Evolutionary conservation across 35 echinoderm and acorn worm genomes (phyloP).

Genomic region (Apostichopus californicus): DNA sequence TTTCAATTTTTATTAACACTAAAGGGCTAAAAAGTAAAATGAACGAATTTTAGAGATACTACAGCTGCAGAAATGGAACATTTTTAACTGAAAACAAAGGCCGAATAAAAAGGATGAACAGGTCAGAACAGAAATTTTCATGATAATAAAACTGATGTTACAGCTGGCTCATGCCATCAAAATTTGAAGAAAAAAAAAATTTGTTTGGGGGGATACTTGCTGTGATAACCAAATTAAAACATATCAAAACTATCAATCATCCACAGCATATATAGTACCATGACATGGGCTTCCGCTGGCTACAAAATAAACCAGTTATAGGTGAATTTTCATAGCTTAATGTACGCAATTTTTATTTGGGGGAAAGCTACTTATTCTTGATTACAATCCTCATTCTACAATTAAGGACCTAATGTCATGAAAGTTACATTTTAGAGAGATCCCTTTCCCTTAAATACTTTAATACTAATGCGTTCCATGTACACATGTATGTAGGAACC

Average conservation of each 20-base stretch:
- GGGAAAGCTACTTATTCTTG: neutral
- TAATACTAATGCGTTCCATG: too few species aligned
- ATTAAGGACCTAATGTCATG: neutral
- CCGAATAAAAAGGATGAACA: too few species aligned
- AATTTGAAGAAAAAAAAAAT: neutral
- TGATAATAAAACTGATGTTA: neutral
- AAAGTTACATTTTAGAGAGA: neutral
- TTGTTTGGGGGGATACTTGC: neutral
- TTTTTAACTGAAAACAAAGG: too few species aligned
- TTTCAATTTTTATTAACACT: too few species aligned
- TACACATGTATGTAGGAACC: too few species aligned
- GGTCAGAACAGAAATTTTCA: neutral
- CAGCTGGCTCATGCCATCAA: neutral
- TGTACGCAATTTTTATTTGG: neutral
- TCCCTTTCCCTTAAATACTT: too few species aligned
- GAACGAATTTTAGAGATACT: too few species aligned
- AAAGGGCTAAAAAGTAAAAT: too few species aligned
- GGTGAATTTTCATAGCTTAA: neutral
- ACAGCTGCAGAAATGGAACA: too few species aligned
- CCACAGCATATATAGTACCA: too few species aligned
- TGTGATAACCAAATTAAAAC: neutral
- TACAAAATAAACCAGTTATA: neutral
- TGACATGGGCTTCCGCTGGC: neutral
- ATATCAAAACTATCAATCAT: neutral
- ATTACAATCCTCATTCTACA: neutral